Conservation (phyloP, 2,113 vertebrate species). For the Brachyhypopomus occidentalis region DNA sequence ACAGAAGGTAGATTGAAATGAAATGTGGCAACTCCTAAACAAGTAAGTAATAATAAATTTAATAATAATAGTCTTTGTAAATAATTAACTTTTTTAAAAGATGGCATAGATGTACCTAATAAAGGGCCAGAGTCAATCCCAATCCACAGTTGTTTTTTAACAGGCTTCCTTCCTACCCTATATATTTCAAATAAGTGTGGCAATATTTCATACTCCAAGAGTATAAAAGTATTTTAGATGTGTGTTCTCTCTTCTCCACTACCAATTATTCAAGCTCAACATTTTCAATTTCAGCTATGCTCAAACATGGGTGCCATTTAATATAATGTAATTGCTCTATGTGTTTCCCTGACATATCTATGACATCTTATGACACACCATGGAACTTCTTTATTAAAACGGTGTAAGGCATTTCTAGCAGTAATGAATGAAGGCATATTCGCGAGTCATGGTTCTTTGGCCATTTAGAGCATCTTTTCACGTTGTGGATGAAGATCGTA, state of each 20-base stretch:
- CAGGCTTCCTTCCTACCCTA: no score
- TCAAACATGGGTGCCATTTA: conserved; percentile 13
- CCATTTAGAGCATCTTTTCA: conserved; percentile 26
- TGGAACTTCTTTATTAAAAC: conserved; percentile 2
- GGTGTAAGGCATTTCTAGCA: neutral
- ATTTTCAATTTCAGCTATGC: neutral
- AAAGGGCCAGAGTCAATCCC: no score
- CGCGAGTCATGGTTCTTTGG: conserved; percentile 10
- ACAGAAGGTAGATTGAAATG: no score
- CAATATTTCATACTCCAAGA: no score
- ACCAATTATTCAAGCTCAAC: neutral
- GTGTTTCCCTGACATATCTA: neutral
- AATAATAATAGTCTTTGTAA: no score
- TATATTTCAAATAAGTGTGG: no score
- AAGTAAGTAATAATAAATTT: no score
- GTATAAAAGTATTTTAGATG: neutral
- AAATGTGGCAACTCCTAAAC: no score
- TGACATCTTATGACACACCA: neutral
- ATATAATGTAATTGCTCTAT: conserved; percentile 8
- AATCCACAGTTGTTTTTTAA: no score
- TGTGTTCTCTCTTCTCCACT: neutral
- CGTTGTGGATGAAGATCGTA: conserved; percentile 21
- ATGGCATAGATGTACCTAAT: no score
- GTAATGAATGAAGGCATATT: conserved; percentile 14
- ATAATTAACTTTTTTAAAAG: no score